A percentile compares a stretch with the other conserved stretches of the same genome.
phyloP scores from a whole-genome alignment of 1,140 invertebrate species.

The Hesperophylax magnus region DNA sequence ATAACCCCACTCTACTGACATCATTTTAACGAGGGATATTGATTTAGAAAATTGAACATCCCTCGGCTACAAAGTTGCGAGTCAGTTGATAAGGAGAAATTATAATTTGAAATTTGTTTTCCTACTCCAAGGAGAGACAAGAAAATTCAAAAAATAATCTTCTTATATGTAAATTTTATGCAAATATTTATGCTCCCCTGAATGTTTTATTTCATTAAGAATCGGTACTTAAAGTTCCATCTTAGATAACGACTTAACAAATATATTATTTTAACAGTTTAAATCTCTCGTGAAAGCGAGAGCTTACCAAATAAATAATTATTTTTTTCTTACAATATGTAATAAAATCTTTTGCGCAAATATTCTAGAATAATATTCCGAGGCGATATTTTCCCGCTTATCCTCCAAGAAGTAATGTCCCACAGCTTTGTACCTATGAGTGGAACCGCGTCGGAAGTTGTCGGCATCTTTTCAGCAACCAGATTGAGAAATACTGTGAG shows the following conservation, averaged over 20 bases:
- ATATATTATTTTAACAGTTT: neutral
- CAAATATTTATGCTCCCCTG: neutral
- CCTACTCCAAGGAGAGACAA: neutral
- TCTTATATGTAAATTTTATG: conserved; percentile 21
- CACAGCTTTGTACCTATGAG: conserved; percentile 72
- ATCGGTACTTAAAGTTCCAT: too few relatives aligned
- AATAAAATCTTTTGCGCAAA: too few relatives aligned
- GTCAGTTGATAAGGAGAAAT: conserved; percentile 21
- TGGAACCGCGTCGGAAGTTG: conserved; percentile 89
- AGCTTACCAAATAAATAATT: too few relatives aligned
- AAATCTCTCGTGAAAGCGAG: too few relatives aligned
- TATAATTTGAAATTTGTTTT: conserved; percentile 33
- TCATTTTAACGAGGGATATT: conserved; percentile 34
- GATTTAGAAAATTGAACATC: conserved; percentile 40
- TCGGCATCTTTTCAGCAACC: conserved; percentile 93
- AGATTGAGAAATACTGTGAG: conserved; percentile 98
- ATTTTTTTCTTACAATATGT: too few relatives aligned
- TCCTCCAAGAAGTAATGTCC: conserved; percentile 16
- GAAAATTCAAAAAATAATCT: conserved; percentile 17
- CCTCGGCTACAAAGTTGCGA: neutral
- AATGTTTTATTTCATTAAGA: neutral
- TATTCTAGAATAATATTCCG: conserved; percentile 11
- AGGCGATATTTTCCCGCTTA: conserved; percentile 16
- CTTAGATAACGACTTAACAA: neutral
- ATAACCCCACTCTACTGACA: conserved; percentile 17